phyloP scores from a whole-genome alignment of 2,797 vertebrate species.

The Emys orbicularis region DNA sequence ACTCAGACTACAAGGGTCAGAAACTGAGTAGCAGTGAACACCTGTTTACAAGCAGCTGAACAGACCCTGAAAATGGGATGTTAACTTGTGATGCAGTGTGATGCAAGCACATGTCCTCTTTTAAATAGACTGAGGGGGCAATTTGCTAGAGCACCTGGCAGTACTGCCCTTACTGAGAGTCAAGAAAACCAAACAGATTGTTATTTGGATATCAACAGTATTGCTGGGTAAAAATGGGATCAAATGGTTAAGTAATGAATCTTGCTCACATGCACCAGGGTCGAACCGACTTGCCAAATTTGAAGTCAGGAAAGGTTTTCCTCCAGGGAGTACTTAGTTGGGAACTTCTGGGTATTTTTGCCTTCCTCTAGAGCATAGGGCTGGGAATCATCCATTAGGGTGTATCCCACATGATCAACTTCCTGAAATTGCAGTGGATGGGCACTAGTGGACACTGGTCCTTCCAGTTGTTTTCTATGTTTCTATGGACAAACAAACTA shows the following conservation, averaged over 20 bases:
- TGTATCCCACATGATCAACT: rapidly evolving
- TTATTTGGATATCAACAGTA: not conserved
- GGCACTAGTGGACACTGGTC: rapidly evolving
- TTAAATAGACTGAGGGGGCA: not conserved
- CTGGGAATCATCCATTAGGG: rapidly evolving
- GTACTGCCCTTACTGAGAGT: not conserved
- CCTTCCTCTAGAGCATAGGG: not conserved
- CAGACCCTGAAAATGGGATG: not conserved
- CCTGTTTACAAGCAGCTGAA: rapidly evolving
- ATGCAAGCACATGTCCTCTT: rapidly evolving
- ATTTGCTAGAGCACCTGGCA: not conserved
- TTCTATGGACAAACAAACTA: not conserved
- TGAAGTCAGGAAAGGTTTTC: not conserved
- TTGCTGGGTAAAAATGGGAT: not conserved
- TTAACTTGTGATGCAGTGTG: rapidly evolving
- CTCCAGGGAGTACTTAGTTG: not conserved
- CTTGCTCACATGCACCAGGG: not conserved
- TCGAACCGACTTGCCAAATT: not conserved
- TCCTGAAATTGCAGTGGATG: not conserved
- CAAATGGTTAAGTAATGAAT: not conserved
- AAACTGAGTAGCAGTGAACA: rapidly evolving
- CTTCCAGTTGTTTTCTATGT: not conserved
- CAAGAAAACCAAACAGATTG: not conserved
- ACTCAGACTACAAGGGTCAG: not conserved
- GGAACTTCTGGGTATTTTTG: not conserved